Conservation (phyloP, 1,140 invertebrate species). For the Nephotettix cincticeps region DNA sequence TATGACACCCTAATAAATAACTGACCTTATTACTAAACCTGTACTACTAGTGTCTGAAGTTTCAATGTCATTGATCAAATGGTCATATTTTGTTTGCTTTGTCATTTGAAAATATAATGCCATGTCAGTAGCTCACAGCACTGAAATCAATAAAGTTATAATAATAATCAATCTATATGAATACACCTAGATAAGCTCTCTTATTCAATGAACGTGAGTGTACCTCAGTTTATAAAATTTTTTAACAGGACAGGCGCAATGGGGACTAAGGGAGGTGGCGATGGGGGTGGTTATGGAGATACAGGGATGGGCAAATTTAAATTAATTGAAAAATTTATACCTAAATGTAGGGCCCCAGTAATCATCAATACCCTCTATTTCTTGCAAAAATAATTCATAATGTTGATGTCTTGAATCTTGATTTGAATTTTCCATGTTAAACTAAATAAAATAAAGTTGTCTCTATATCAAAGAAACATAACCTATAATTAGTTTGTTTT, state of each 20-base stretch:
- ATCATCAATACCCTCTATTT: conserved; percentile 89
- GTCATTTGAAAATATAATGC: conserved; percentile 23
- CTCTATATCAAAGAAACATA: too few species aligned
- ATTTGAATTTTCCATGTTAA: conserved; percentile 16
- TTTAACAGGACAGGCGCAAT: neutral
- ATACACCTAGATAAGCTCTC: too few species aligned
- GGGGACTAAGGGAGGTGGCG: neutral
- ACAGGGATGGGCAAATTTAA: neutral
- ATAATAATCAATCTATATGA: too few species aligned
- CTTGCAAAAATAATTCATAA: conserved; percentile 70
- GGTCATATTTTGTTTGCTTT: conserved; percentile 50
- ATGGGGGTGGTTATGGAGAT: neutral
- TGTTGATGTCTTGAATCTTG: conserved; percentile 34
- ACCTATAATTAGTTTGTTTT: too few species aligned
- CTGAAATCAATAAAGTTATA: too few species aligned
- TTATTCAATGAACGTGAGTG: too few species aligned
- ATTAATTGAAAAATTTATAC: conserved; percentile 46
- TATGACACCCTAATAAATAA: too few species aligned
- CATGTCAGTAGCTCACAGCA: too few species aligned
- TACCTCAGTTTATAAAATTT: too few species aligned
- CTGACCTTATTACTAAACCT: conserved; percentile 63
- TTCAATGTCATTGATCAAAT: conserved; percentile 64
- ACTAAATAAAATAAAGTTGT: too few species aligned
- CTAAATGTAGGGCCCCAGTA: conserved; percentile 88
- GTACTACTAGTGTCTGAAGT: conserved; percentile 62